Conservation (phyloP, 1,140 invertebrate genomes). For the Oedothorax gibbosus region DNA sequence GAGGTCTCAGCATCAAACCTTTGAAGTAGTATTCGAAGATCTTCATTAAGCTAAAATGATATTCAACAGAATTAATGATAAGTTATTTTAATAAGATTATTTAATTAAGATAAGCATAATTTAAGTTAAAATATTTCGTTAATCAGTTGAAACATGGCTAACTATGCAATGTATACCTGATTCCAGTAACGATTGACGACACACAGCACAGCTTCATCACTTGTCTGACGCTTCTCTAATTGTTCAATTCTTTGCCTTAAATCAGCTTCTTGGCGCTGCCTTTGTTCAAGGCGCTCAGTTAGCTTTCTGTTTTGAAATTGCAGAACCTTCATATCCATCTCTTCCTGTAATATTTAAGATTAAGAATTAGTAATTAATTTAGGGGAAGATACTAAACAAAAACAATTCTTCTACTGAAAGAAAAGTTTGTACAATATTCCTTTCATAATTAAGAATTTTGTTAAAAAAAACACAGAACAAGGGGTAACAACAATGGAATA, state of each 20-base stretch:
- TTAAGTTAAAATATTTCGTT: too few relatives aligned
- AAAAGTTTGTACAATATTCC: too few relatives aligned
- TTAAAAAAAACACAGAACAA: too few relatives aligned
- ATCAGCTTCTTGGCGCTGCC: constrained; percentile 89
- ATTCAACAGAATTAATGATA: neutral
- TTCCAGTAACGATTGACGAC: constrained; percentile 99
- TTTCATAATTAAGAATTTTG: too few relatives aligned
- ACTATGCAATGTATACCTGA: constrained; percentile 70
- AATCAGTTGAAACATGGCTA: neutral
- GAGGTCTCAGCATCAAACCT: constrained; percentile 97
- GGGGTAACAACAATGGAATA: neutral
- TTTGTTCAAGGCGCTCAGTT: constrained; percentile 87
- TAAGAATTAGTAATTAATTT: neutral
- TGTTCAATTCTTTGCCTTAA: constrained; percentile 93
- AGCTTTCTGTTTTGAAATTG: constrained; percentile 98
- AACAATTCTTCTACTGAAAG: neutral
- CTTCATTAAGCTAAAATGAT: constrained; percentile 84
- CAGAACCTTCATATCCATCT: constrained; percentile 97
- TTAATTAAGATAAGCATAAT: neutral
- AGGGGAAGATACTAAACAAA: neutral
- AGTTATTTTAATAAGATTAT: too few relatives aligned
- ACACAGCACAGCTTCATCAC: constrained; percentile 97
- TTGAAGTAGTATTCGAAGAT: constrained; percentile 92
- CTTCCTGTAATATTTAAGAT: constrained; percentile 74
- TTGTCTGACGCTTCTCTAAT: constrained; percentile 94